Evolutionary conservation across 2,113 vertebrate genomes (phyloP), one percentile per base, ranked within the genome.

Genomic region (Solea solea): DNA sequence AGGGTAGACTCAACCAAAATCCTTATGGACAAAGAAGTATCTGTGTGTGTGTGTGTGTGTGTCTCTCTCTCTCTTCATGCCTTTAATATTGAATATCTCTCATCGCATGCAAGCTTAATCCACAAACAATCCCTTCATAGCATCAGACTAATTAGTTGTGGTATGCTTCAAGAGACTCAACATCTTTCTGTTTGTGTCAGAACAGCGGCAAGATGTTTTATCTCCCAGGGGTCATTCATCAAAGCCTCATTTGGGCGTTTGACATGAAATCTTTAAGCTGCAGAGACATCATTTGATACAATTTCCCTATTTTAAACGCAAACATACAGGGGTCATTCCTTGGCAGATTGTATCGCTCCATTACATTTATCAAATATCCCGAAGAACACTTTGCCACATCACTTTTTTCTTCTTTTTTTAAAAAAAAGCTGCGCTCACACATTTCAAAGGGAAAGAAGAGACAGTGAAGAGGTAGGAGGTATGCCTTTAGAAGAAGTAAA

Each of bases 1-100:
- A 66, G 64, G 62, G 34, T 61, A 60, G 62, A 55, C 64, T 78
- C 9, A 0, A 58, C 58, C 53, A 27, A 53, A 82, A 84, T 82
- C 69, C 82, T 68, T 56, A 44, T 34, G 64, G 76, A 74, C 65
- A 54, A 74, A 72, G 60, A 65, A 25, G 56, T 75, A 52, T 74
- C 68, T 67, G 48, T 64, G 55, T 76, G 39, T 76, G 21, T 67
- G 48, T 64, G 55, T 76, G 39, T 76, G 21, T 21, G 21, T 13
- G 9, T 48, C 45, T 48, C 11, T 14, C 39, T 74, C 41, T 80
- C 62, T 42, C 27, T 51, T 14, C 48, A 42, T 60, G 56, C 50
- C 28, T 45, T 78, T 48, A 62, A 57, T 82, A 49, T 71, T 51
- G 45, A 76, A 41, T 49, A 21, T 69, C 8, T 78, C 45, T 64